phyloP scores from a whole-genome alignment of 2,113 vertebrate species.

The Xenus cinereus region DNA sequence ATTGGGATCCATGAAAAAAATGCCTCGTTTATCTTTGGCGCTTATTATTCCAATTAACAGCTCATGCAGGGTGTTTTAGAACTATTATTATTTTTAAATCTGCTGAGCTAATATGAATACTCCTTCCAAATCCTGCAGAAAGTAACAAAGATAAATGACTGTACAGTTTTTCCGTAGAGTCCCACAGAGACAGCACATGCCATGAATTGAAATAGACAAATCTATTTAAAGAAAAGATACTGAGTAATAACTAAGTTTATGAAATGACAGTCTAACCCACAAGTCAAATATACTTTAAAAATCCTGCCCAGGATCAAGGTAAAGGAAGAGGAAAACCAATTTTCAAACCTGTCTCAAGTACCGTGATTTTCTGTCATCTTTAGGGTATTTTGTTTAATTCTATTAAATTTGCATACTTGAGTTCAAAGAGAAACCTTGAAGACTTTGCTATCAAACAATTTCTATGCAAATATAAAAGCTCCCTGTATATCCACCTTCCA shows the following conservation, averaged over 20 bases:
- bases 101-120: background rate
- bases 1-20: background rate
- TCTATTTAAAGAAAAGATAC: slow-evolving; percentile 1
- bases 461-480: background rate
- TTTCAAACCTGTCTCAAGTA: background rate
- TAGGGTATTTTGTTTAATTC: background rate
- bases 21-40: background rate
- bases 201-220: background rate
- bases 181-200: background rate
- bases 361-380: background rate
- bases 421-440: background rate
- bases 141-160: slow-evolving; percentile 2
- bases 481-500: background rate
- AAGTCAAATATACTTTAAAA: background rate
- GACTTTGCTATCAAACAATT: background rate
- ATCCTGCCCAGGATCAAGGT: background rate
- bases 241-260: background rate
- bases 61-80: background rate
- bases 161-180: background rate
- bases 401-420: background rate
- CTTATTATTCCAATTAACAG: slow-evolving; percentile 10
- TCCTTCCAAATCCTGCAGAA: background rate
- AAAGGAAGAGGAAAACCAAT: background rate
- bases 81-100: background rate
- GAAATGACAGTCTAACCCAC: background rate